A percentile compares a stretch with the other conserved stretches of the same genome.
phyloP scores from a whole-genome alignment of 2,888 invertebrate species.

The Acleris literana region DNA sequence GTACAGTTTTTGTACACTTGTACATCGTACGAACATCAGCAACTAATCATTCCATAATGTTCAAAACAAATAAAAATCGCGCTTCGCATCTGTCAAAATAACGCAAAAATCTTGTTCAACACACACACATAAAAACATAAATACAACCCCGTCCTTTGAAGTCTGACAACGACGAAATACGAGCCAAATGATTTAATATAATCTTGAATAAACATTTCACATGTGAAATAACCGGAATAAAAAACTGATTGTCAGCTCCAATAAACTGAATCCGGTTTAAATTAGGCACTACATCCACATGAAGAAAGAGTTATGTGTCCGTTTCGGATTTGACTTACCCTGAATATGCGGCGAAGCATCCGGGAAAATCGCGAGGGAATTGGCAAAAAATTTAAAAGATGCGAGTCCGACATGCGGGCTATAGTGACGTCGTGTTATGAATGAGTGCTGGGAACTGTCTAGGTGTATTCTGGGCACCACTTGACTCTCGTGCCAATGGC shows the following conservation, averaged over 20 bases:
- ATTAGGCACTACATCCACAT: constrained; percentile 23
- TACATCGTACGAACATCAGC: too few relatives aligned
- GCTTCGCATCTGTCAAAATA: constrained; percentile 5
- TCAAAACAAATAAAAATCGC: constrained; percentile 1
- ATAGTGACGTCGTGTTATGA: constrained; percentile 68
- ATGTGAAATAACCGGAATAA: constrained; percentile 23
- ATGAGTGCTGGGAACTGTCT: constrained; percentile 72
- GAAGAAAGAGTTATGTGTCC: constrained; percentile 31
- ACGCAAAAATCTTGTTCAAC: constrained; percentile 15
- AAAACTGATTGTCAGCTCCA: constrained; percentile 31
- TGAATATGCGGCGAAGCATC: constrained; percentile 66
- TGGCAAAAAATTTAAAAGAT: constrained; percentile 50
- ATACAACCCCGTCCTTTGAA: not conserved
- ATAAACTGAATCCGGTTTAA: constrained; percentile 29
- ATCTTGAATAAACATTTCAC: constrained; percentile 17
- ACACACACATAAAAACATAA: constrained; percentile 6
- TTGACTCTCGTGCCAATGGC: constrained; percentile 73
- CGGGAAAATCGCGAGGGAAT: constrained; percentile 40
- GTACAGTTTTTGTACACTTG: too few relatives aligned
- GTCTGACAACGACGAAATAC: constrained; percentile 14
- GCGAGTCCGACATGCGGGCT: constrained; percentile 50
- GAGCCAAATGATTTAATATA: constrained; percentile 18
- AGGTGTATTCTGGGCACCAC: constrained; percentile 74
- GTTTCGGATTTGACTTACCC: constrained; percentile 52
- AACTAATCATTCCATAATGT: too few relatives aligned